Evolutionary conservation across 2,113 vertebrate genomes (phyloP).

Genomic region (Megaceryle maxima): DNA sequence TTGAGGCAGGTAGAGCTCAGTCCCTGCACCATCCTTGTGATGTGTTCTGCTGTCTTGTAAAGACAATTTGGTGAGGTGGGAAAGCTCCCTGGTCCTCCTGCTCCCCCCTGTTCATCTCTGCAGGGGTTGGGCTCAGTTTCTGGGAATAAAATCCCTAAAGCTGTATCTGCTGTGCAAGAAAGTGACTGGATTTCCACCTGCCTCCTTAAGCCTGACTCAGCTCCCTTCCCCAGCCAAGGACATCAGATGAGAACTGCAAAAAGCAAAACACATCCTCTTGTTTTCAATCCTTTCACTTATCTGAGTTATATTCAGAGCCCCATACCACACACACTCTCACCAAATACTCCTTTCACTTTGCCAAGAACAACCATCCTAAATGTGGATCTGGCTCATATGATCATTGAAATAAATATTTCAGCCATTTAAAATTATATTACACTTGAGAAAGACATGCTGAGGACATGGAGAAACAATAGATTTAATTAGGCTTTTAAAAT

Average conservation of each 20-base stretch:
- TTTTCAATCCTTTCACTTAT: neutral
- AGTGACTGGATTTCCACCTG: neutral
- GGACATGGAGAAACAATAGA: conserved; percentile 46
- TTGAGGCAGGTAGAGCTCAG: neutral
- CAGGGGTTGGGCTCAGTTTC: neutral
- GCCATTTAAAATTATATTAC: conserved; percentile 14
- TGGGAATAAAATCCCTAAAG: accelerated
- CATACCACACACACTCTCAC: neutral
- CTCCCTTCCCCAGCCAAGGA: neutral
- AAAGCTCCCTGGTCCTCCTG: neutral
- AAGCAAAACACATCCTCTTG: neutral
- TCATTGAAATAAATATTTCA: conserved; percentile 21
- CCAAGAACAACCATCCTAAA: neutral
- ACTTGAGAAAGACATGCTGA: conserved; percentile 46
- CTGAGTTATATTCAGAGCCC: neutral
- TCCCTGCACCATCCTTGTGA: no score
- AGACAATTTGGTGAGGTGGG: neutral
- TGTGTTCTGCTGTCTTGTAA: neutral
- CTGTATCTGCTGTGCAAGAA: neutral
- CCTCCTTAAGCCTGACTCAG: neutral
- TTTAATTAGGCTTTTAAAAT: conserved; percentile 64
- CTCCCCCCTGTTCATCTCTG: neutral
- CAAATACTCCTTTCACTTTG: neutral
- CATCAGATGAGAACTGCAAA: neutral
- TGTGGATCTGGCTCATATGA: neutral